Evolutionary conservation across 2,888 invertebrate genomes (phyloP), one percentile per base, ranked within the genome.

Genomic region (Ichneumoninae sp.): DNA sequence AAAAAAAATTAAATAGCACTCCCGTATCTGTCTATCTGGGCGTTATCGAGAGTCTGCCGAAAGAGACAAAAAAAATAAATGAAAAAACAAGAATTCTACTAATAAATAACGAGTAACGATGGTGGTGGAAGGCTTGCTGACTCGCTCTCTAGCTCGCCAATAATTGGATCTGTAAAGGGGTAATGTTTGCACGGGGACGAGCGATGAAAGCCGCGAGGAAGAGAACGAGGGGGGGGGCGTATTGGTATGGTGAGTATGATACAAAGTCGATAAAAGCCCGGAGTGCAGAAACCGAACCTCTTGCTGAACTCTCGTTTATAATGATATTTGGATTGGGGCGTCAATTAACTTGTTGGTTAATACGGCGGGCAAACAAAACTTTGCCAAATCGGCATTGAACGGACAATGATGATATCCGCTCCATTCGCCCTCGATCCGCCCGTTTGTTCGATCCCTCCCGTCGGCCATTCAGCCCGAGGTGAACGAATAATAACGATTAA

Each of bases 271-370:
- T 84, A 84, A 82, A 84, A 82, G 75, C 78, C 26, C 60, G 60
- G 75, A 74, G 62, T 66, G 65, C 75, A 62, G 57, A 75, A 57
- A 82, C 75, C 79, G 57, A 81, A 82, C 70, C 62, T n/a, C 36
- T 33, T 33, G 75, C 52, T 66, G 40, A 65, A 66, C 74, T 84
- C 85, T 78, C 82, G 85, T 86, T 87, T 88, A 87, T 89, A 86
- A 89, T 88, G 89, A 89, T 89, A 89, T 89, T 89, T 89, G 89
- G 86, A 87, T 85, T 89, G 88, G 86, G 85, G 83, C 85, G 87
- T 87, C 87, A 88, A 89, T 89, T 89, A 89, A 89, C 89, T 88
- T 85, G 88, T 87, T 85, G 88, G 85, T 82, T 86, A 87, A 89
- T 89, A 89, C 84, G 87, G 86, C 87, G 86, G 66, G 79, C 83